Conservation (phyloP, 37 sponge, comb jelly and placozoan species). For the Haliclona indistincta region DNA sequence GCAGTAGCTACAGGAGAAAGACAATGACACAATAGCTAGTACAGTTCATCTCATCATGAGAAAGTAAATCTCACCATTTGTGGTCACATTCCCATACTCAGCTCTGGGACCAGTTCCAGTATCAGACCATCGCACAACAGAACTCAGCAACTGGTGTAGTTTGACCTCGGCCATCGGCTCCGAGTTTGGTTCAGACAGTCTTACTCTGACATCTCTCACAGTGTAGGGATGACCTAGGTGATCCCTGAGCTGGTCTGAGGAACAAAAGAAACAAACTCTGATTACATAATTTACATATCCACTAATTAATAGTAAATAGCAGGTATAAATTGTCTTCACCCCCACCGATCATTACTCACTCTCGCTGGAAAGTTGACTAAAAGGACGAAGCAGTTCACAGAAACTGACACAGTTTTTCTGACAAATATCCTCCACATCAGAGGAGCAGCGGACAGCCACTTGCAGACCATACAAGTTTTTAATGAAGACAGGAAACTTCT, state of each 20-base stretch:
- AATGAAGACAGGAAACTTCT: conserved; percentile 28
- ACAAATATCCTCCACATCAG: conserved; percentile 69
- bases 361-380: conserved; percentile 61
- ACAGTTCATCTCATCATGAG: neutral
- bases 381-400: conserved; percentile 86
- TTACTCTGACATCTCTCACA: conserved; percentile 39
- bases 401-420: conserved; percentile 79
- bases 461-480: conserved; percentile 72
- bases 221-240: conserved; percentile 59
- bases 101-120: too few species aligned
- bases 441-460: conserved; percentile 72
- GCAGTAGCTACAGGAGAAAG: conserved; percentile 30
- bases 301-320: too few species aligned
- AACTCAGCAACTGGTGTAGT: conserved; percentile 40
- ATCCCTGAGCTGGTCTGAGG: conserved; percentile 63
- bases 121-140: conserved; percentile 31
- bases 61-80: neutral
- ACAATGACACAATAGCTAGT: conserved; percentile 6
- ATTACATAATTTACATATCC: neutral
- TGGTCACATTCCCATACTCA: neutral
- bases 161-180: conserved; percentile 37
- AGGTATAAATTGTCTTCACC: too few species aligned
- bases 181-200: conserved; percentile 54
- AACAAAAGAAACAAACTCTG: neutral
- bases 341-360: conserved; percentile 28